Base-by-base conservation (phyloP, 2,888 invertebrate genomes). In the Ophraella communa region DNA sequence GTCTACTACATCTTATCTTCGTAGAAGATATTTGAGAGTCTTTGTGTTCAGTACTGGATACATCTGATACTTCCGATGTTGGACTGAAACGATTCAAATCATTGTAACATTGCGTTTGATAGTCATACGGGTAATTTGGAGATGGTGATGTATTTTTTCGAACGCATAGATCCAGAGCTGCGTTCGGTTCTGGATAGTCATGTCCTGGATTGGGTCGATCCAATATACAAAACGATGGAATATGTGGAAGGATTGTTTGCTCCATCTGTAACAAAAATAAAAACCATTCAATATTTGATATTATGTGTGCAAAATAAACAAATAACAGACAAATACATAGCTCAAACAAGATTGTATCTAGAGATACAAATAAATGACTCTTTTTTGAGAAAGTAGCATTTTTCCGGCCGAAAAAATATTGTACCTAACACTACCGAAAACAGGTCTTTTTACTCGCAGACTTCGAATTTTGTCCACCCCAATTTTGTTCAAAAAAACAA, bases 1-100 rank as follows among this genome's bases (percentile, higher is more conserved):
- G 90, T 1, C 89, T 83, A 0, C 86, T 83, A 3, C 81, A 69
- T 73, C 86, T 88, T 20, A 82, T 79, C 20, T 79, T 77, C n/a
- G 65, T 17, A 11, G 65, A 30, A 4, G 70, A 33, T 39, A 33
- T 68, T 49, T 59, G 65, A 21, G 58, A 11, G 30, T 64, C 64
- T n/a, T 47, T 53, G 21, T 45, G 49, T 54, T 24, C 74, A 68
- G n/a, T 69, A 64, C 35, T 75, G 73, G 4, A 75, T 73, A 42
- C 67, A 58, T 62, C 78, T 1, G 76, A 77, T 21, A 67, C 64
- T 20, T 66, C 61, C 5, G 70, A 68, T 49, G 55, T 62, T 7
- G 72, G 71, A 54, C 72, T 73, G 35, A 53, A 33, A 33, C 66
- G 62, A 17, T 24, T 23, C 4, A 21, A 4, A 23, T 56, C 54